Base-by-base conservation (phyloP, 2,113 vertebrate genomes). In the Microtus oregoni region DNA sequence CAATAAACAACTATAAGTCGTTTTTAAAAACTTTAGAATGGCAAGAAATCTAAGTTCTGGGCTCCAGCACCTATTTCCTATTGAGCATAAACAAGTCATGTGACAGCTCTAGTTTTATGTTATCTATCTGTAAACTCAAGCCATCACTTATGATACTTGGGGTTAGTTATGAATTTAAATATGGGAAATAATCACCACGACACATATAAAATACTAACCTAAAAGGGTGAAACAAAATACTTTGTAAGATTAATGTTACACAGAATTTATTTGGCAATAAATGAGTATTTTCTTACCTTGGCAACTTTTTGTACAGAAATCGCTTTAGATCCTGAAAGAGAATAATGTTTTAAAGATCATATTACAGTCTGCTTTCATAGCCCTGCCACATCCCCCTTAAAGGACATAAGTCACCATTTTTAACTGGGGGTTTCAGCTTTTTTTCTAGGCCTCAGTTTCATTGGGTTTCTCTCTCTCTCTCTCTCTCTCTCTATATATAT, bases 231-330 rank as follows among this genome's bases (percentile, higher is more conserved):
- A 92, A 68, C 47, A 87, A 94, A 94, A 86, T 26, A 63, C 1
- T 50, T 50, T 47, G 79, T 32, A 96, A 93, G 90, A 79, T 65
- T 24, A 87, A 78, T 10, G 2, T 41, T 35, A 88, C 47, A 3
- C 3, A 83, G n/a, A 89, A 85, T 55, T 65, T 50, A 94, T 85
- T 85, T 58, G 50, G 35, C 41, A 77, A 92, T 3, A 90, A 85
- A 90, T 30, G 32, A 81, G 13, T 61, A n/a, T 50, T 85, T n/a
- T 90, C 98, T 98, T 98, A 99, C 99, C 99, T 99, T 77, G 99
- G 99, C 96, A 99, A 95, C 97, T 99, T 99, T 98, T 99, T 99
- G 98, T 99, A 99, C 70, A 99, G 98, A 92, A 99, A 99, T 89
- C 99, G 98, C 98, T 99, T 99, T 96, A 99, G 98, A 95, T 99